phyloP scores from a whole-genome alignment of 2,113 vertebrate genomes.

The Phylloscopus trochilus region DNA sequence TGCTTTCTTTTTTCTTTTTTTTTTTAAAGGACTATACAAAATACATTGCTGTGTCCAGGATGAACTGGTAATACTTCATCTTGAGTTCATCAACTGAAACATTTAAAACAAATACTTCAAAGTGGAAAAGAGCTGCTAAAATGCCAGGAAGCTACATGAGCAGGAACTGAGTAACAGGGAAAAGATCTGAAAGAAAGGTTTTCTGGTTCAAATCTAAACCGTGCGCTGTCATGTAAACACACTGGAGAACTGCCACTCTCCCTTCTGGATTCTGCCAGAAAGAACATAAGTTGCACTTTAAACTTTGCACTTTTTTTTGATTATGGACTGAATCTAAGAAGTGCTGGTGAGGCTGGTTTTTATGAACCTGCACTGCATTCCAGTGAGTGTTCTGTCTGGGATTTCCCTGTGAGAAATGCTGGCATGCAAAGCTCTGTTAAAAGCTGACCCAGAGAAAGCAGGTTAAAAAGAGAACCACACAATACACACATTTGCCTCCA shows the following conservation, averaged over 20 bases:
- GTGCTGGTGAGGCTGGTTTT: background rate
- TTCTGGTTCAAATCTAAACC: background rate
- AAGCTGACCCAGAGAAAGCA: constrained; percentile 71
- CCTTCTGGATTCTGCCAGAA: background rate
- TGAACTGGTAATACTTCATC: background rate
- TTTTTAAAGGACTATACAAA: background rate
- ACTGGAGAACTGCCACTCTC: background rate
- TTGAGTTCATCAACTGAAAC: background rate
- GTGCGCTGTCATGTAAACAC: background rate
- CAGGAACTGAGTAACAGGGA: background rate
- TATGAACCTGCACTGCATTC: background rate
- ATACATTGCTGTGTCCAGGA: background rate
- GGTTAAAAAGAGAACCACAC: constrained; percentile 69
- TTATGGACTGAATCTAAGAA: background rate
- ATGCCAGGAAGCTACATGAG: background rate
- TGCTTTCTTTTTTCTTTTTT: background rate
- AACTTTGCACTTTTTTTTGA: background rate
- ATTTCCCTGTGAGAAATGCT: constrained; percentile 71
- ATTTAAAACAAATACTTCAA: background rate
- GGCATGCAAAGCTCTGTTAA: constrained; percentile 86
- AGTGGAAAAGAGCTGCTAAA: background rate
- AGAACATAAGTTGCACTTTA: background rate
- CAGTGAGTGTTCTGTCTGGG: constrained; percentile 72
- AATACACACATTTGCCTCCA: constrained; percentile 99
- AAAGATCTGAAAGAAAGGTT: background rate